Evolutionary conservation across 1,140 invertebrate species (phyloP), one percentile per base, ranked within the genome.

Genomic region (Pseudomyrmex gracilis): DNA sequence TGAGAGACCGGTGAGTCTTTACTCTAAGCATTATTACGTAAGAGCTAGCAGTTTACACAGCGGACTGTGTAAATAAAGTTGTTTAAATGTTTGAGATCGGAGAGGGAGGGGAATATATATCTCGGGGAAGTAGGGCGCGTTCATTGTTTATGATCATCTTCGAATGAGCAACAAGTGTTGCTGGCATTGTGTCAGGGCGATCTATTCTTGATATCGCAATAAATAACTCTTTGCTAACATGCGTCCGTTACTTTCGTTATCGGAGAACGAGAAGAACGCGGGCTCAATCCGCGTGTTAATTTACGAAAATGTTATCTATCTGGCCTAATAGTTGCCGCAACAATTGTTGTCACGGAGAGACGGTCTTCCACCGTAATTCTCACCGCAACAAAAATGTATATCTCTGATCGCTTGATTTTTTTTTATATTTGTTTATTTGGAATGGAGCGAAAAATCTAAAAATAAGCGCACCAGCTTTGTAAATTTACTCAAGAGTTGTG

Each of bases 91-190:
- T 57, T 57, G 34, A 78, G 34, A 78, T 70, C 53, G 22, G 20
- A n/a, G 13, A 51, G 7, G 2, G 12, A 4, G 20, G 1, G 17
- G n/a, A n/a, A n/a, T n/a, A 57, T 55, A 68, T 9, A 45, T 67
- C n/a, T 51, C n/a, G 47, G 8, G 12, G n/a, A 66, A 43, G 15
- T 17, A 76, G 43, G 9, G 13, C 5, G n/a, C 12, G 24, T 80
- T 68, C 43, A 58, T 80, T 80, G 66, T 80, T 80, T 71, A 80
- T 49, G 22, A 60, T 60, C 66, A 49, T 71, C 83, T 43, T 60
- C 17, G 80, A 78, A 87, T 87, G 80, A 87, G 86, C 86, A 87
- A 87, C 86, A 87, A 87, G 86, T 87, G 86, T 87, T 86, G 61
- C 60, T 84, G 80, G 74, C 58, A 87, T 87, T 64, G 70, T 55